Base-by-base conservation (phyloP, 2,797 vertebrate genomes). In the Oreochromis grahami region DNA sequence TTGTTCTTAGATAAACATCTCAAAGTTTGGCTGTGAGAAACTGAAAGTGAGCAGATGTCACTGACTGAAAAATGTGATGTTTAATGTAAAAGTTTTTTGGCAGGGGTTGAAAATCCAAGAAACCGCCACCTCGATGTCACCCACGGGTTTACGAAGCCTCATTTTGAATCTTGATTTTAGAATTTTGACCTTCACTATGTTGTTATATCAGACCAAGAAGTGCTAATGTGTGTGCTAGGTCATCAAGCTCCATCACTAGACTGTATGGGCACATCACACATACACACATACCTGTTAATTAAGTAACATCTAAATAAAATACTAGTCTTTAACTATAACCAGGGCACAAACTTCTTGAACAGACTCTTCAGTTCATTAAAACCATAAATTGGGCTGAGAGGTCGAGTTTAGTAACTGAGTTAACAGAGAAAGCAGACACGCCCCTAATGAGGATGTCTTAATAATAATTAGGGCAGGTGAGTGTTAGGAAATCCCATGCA, bases 281-380 rank as follows among this genome's bases (percentile, higher is more conserved):
- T 48, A 6, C 6, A 26, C 41, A 45, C 15, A 72, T 0, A 2
- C 15, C 24, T 29, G 41, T 11, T 45, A 3, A 45, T 72, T 72
- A 70, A 70, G 21, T 43, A 70, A 17, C 21, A 17, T 43, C 13
- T 13, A 43, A 70, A 70, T 45, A 45, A 70, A 70, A 45, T 43
- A 24, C 41, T 26, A 72, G 68, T 45, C 3, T 70, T 70, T 43
- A 15, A 43, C 21, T 70, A 70, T 43, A 45, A 26, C 8, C 24
- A 17, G 41, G 0, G 14, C 4, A 0, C 38, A 43, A 0, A 70
- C 14, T 4, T 41, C 7, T 68, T 41, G 34, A 41, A 65, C 60
- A 41, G 1, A 65, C 4, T 68, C 36, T 15, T 68, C 1, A 1
- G 65, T 70, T 9, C 0, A 45, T 43, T 45, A 45, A 45, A 45